Evolutionary conservation across 1,140 invertebrate species (phyloP).

Genomic region (Cotesia chilonis): DNA sequence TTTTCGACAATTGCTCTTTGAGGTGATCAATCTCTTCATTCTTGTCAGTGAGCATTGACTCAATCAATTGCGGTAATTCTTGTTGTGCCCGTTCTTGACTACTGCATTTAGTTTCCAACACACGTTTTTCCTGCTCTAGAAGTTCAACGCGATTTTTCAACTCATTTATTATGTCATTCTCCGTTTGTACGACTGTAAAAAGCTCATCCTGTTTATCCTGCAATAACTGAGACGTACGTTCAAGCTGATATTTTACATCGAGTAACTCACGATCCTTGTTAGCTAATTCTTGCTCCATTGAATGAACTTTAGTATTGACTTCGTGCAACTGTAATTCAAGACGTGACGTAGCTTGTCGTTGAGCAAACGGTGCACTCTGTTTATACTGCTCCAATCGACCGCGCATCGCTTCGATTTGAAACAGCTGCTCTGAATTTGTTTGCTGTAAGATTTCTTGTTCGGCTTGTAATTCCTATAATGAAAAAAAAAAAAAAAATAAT

Average conservation of each 20-base stretch:
- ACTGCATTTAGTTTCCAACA: constrained; percentile 59
- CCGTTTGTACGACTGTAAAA: constrained; percentile 57
- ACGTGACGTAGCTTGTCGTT: constrained; percentile 73
- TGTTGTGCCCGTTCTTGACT: constrained; percentile 53
- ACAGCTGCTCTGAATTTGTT: constrained; percentile 80
- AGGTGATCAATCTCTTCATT: constrained; percentile 75
- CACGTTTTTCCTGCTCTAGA: constrained; percentile 67
- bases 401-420: constrained; percentile 80
- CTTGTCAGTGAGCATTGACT: constrained; percentile 73
- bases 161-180: constrained; percentile 67
- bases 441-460: constrained; percentile 83
- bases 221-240: constrained; percentile 61
- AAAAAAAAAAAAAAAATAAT: constrained; percentile 33
- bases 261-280: constrained; percentile 59
- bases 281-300: constrained; percentile 51
- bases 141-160: constrained; percentile 67
- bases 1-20: constrained; percentile 65
- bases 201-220: constrained; percentile 69
- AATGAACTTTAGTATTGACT: constrained; percentile 54
- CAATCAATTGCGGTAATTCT: constrained; percentile 69
- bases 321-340: constrained; percentile 76
- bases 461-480: constrained; percentile 75
- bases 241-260: constrained; percentile 62
- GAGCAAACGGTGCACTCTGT: constrained; percentile 74
- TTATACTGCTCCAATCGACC: constrained; percentile 81